phyloP scores from a whole-genome alignment of 2,797 vertebrate species.

The Squalus acanthias region DNA sequence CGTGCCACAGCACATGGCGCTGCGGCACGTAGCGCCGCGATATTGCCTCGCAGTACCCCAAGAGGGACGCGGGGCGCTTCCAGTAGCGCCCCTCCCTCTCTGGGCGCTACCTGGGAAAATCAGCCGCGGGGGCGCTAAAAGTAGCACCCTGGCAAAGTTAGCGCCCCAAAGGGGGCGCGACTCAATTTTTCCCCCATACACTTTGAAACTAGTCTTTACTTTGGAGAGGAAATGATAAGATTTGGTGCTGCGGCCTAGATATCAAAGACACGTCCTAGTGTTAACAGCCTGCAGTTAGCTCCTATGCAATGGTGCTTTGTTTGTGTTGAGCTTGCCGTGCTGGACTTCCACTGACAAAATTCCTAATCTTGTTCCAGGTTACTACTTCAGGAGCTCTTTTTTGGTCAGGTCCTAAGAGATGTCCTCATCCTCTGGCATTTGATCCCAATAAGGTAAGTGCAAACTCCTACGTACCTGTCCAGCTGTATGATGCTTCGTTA shows the following conservation, averaged over 20 bases:
- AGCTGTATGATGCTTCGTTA: neutral
- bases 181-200: too few species aligned
- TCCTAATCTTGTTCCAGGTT: conserved; percentile 52
- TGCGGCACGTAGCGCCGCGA: too few species aligned
- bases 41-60: too few species aligned
- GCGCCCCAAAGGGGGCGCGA: too few species aligned
- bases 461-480: neutral
- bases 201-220: neutral
- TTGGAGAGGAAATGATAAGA: neutral
- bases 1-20: too few species aligned
- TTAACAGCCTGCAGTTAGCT: neutral
- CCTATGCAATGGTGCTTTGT: neutral
- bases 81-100: too few species aligned
- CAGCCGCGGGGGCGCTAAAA: too few species aligned
- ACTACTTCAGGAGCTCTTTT: conserved; percentile 65
- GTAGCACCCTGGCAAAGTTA: too few species aligned
- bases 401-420: conserved; percentile 73
- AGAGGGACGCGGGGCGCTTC: too few species aligned
- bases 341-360: neutral
- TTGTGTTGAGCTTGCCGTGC: neutral
- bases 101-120: too few species aligned
- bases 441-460: conserved; percentile 68
- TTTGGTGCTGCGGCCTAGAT: neutral
- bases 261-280: neutral
- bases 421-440: conserved; percentile 75